A percentile compares a stretch with the other conserved stretches of the same genome.
Conservation (phyloP, 2,888 invertebrate genomes). For the Hirtodrosophila confusa region DNA sequence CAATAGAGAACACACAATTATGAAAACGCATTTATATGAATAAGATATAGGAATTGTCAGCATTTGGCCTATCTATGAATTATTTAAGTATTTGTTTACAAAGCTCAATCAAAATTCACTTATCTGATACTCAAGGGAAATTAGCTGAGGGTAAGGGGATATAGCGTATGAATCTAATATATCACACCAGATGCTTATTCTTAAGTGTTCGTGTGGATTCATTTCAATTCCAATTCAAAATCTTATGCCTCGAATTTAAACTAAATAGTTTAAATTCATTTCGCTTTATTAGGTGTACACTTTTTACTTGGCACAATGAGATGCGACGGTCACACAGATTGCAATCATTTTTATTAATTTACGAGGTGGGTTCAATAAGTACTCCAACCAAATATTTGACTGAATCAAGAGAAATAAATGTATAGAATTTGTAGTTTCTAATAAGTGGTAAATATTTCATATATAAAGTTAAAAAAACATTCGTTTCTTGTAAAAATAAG, state of each 20-base stretch:
- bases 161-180: conserved; percentile 2
- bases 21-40: conserved; percentile 20
- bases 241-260: conserved; percentile 41
- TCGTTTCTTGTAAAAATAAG: too few relatives aligned
- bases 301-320: conserved; percentile 41
- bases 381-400: neutral
- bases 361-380: conserved; percentile 18
- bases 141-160: too few relatives aligned
- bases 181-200: neutral
- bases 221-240: conserved; percentile 22
- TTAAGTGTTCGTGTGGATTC: conserved; percentile 15
- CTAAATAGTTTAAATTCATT: conserved; percentile 66
- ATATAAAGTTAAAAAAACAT: too few relatives aligned
- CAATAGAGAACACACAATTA: conserved; percentile 6
- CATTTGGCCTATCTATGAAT: conserved; percentile 30
- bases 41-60: conserved; percentile 9
- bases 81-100: conserved; percentile 11
- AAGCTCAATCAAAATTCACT: conserved; percentile 15
- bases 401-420: neutral
- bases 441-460: too few relatives aligned
- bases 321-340: conserved; percentile 49
- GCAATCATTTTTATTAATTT: conserved; percentile 14
- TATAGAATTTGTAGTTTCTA: neutral
- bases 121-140: neutral
- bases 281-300: conserved; percentile 58